A percentile compares a stretch with the other conserved stretches of the same genome.
Evolutionary conservation across 1,140 invertebrate species (phyloP).

Genomic region (Papilio polytes): DNA sequence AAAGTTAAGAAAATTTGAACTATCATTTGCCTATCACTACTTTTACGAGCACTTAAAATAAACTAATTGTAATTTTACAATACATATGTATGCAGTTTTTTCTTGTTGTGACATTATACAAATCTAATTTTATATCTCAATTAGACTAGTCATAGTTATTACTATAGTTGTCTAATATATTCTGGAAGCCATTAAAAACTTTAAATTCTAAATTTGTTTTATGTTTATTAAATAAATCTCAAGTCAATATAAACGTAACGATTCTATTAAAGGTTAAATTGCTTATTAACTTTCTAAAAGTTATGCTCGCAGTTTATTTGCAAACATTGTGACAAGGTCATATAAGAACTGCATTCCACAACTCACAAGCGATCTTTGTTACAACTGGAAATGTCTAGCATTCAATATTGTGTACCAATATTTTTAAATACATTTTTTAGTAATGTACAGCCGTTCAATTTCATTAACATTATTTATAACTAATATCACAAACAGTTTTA

Average conservation of each 20-base stretch:
- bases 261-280: constrained; percentile 2
- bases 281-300: constrained; percentile 19
- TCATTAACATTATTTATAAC: not conserved
- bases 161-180: not conserved
- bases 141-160: not conserved
- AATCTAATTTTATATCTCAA: not conserved
- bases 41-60: not conserved
- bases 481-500: no score
- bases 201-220: not conserved
- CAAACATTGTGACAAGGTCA: constrained; percentile 13
- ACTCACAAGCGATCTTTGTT: constrained; percentile 16
- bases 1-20: not conserved
- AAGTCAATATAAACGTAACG: not conserved
- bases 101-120: not conserved
- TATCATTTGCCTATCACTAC: not conserved
- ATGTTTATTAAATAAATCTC: not conserved
- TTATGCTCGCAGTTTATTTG: constrained; percentile 18
- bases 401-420: not conserved
- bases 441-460: not conserved
- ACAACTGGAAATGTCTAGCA: not conserved
- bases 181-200: not conserved
- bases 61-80: not conserved
- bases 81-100: not conserved
- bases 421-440: not conserved
- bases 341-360: not conserved